Base-by-base conservation (phyloP, 2,888 invertebrate species). In the Serripes groenlandicus region DNA sequence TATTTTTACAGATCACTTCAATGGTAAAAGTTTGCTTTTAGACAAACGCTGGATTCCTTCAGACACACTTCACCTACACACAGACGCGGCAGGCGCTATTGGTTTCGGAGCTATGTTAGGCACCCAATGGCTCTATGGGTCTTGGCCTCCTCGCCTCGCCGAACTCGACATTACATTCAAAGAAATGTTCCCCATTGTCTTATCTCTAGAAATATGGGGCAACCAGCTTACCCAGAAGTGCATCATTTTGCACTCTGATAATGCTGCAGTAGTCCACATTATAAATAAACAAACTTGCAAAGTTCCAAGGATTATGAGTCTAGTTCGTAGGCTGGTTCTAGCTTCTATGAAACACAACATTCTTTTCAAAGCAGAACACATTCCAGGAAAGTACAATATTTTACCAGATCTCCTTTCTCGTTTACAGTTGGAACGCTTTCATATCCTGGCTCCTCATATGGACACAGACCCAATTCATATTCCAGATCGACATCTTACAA, bases 151-250 rank as follows among this genome's bases (percentile, higher is more conserved):
- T 9, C 18, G 26, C n/a, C 35, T 32, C 35, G 2, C 7, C 49
- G 0, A 15, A 21, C n/a, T 35, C 9, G 15, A 52, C 28, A 82
- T 78, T 4, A 78, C 78, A 18, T 49, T 70, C 18, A 82, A 82
- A 71, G 78, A 82, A 52, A 37, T 82, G 15, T 62, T 74, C 28
- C 74, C 78, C 4, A 81, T 87, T 32, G 75, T 69, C 49, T 3
- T 87, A 15, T 66, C 85, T 30, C 21, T 87, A 3, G 81, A 85
- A 75, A 56, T 83, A 0, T 87, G 85, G 87, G 81, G 85, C 0
- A 15, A 15, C 28, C 1, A 15, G 0, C 42, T 87, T 4, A 18
- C 35, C n/a, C 76, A 85, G 34, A 5, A 26, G 9, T 81, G 81
- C 23, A 54, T 87, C 1, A 21, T 75, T 32, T 42, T 85, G 11